Conservation (phyloP, 2,113 vertebrate species). For the Siphamia tubifer region DNA sequence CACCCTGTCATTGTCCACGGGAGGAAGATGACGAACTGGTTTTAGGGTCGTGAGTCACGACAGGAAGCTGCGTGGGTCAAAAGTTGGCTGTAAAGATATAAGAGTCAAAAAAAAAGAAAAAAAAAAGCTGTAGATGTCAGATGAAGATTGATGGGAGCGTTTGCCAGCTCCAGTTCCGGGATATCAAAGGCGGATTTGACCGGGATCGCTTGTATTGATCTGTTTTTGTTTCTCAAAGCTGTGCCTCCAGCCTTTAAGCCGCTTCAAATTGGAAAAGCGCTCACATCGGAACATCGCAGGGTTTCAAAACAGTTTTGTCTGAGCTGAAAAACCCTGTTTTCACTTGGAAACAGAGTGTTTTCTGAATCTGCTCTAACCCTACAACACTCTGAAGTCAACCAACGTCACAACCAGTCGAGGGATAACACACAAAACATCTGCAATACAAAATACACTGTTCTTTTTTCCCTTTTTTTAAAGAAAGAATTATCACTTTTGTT, state of each 20-base stretch:
- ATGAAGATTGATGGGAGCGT: conserved; percentile 35
- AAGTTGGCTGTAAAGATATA: neutral
- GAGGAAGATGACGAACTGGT: conserved; percentile 3
- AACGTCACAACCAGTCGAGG: too few species aligned
- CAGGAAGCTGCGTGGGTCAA: conserved; percentile 33
- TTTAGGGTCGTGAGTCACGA: neutral
- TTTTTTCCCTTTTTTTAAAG: too few species aligned
- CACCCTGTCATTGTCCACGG: conserved; percentile 3
- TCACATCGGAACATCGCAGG: neutral
- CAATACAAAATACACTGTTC: neutral
- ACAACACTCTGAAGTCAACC: neutral
- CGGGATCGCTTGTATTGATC: conserved; percentile 66
- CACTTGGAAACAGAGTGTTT: neutral
- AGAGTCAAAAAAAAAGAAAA: neutral
- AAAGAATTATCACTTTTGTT: too few species aligned
- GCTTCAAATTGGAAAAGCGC: conserved; percentile 40
- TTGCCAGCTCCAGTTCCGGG: conserved; percentile 36
- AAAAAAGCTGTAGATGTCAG: conserved; percentile 1
- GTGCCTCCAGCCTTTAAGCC: conserved; percentile 46
- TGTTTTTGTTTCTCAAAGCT: conserved; percentile 62
- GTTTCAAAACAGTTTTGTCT: neutral
- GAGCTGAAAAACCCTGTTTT: conserved; percentile 8
- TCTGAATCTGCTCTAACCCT: neutral
- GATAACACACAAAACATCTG: too few species aligned
- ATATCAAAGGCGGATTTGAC: conserved; percentile 61